A percentile compares a stretch with the other conserved stretches of the same genome.
phyloP scores from a whole-genome alignment of 2,797 vertebrate species.

The Esox masquinongy region DNA sequence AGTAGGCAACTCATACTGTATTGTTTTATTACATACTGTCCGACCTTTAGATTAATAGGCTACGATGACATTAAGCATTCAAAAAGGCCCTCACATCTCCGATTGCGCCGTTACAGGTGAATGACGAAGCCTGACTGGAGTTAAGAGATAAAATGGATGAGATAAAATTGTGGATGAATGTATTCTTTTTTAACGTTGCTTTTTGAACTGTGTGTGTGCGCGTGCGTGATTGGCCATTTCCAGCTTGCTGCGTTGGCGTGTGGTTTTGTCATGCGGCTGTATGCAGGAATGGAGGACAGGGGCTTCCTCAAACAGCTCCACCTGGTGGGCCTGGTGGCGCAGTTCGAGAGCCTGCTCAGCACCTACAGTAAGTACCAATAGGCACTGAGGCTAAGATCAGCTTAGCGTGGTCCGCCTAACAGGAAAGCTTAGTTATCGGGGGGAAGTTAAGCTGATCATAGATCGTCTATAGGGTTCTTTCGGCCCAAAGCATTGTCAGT shows the following conservation, averaged over 20 bases:
- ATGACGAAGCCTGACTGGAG: no score
- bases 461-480: no score
- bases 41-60: no score
- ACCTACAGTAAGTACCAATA: slow-evolving; percentile 89
- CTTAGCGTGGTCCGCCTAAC: neutral
- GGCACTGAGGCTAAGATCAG: neutral
- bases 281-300: slow-evolving; percentile 87
- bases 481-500: no score
- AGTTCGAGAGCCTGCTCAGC: slow-evolving; percentile 96
- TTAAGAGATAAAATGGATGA: neutral
- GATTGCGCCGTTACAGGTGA: no score
- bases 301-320: slow-evolving; percentile 91
- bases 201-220: slow-evolving; percentile 11
- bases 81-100: no score
- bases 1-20: no score
- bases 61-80: no score
- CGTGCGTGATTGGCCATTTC: slow-evolving; percentile 22
- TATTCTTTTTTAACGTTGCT: neutral
- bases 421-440: no score
- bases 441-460: no score
- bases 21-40: no score
- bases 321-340: slow-evolving; percentile 88
- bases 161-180: neutral
- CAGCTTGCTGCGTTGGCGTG: slow-evolving; percentile 93
- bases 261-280: slow-evolving; percentile 91